phyloP scores from a whole-genome alignment of 1,140 invertebrate species.

The Cephus cinctus region DNA sequence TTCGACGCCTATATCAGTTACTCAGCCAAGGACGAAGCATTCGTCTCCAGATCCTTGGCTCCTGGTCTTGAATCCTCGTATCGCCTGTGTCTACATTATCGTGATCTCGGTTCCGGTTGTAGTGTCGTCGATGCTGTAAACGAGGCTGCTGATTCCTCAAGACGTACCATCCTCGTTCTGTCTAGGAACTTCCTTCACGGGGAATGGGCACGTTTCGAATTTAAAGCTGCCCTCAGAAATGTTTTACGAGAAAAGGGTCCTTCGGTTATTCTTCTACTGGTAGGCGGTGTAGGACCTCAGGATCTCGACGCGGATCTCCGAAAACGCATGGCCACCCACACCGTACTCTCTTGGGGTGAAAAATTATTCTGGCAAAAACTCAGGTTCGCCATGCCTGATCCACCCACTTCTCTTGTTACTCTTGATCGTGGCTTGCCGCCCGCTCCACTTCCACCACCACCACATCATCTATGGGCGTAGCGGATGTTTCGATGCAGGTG shows the following conservation, averaged over 20 bases:
- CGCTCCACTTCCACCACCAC: conserved; percentile 46
- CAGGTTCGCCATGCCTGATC: conserved; percentile 84
- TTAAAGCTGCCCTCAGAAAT: conserved; percentile 89
- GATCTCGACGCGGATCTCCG: conserved; percentile 88
- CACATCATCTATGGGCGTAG: conserved; percentile 61
- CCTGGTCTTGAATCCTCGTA: conserved; percentile 78
- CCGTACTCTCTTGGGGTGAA: conserved; percentile 89
- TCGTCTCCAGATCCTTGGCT: conserved; percentile 81
- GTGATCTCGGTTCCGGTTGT: conserved; percentile 80
- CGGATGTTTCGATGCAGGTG: conserved; percentile 41
- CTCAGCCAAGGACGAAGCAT: conserved; percentile 85
- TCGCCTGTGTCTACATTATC: conserved; percentile 81
- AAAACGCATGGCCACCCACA: conserved; percentile 86
- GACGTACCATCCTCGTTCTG: conserved; percentile 85
- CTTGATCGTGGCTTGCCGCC: conserved; percentile 61
- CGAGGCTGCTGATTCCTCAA: conserved; percentile 88
- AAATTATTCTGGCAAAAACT: conserved; percentile 94
- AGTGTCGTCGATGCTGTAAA: conserved; percentile 82
- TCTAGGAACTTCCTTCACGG: conserved; percentile 92
- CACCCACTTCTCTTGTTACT: conserved; percentile 56
- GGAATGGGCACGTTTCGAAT: conserved; percentile 92
- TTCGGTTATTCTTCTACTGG: conserved; percentile 81
- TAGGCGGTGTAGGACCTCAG: conserved; percentile 78
- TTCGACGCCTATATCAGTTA: conserved; percentile 92
- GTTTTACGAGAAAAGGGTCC: conserved; percentile 80